A percentile compares a stretch with the other conserved stretches of the same genome.
These are phyloP conservation scores for Gambelia wislizenii DNA, from an alignment of 2,797 vertebrate species.

Conservation along the genomic window DNA sequence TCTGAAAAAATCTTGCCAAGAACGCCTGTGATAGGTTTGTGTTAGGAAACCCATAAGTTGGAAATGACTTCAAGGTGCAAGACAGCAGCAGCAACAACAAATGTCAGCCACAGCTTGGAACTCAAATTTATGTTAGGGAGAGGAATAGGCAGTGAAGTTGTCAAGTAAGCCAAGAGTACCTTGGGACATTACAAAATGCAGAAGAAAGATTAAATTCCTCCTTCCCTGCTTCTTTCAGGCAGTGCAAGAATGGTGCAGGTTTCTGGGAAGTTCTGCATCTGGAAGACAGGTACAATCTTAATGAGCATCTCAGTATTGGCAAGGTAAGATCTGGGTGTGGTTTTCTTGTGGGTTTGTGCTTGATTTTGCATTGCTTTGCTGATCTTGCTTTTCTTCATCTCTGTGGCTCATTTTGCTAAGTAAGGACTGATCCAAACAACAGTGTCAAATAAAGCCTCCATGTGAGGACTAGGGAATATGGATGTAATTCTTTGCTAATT, in stretches of 20 bases:
- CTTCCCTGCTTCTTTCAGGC: conserved; percentile 61
- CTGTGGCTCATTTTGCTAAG: neutral
- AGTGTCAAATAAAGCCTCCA: neutral
- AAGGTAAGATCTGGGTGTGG: conserved; percentile 66
- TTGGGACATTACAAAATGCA: neutral
- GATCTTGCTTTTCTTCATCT: neutral
- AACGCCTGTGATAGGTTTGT: no score
- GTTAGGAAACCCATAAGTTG: no score
- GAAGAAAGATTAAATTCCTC: conserved; percentile 33
- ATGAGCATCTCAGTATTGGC: conserved; percentile 71
- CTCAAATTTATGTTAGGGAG: no score
- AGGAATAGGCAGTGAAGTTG: no score
- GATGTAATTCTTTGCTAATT: no score
- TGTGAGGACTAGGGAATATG: no score
- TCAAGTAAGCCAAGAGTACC: neutral
- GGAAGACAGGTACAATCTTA: conserved; percentile 68
- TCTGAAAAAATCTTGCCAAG: no score
- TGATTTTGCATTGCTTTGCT: neutral
- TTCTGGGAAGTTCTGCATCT: conserved; percentile 80
- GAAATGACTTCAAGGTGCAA: no score
- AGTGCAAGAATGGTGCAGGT: conserved; percentile 72
- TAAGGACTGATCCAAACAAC: neutral
- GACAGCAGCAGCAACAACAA: no score
- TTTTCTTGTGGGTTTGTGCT: neutral
- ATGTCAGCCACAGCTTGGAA: no score